phyloP scores from a whole-genome alignment of 2,797 vertebrate genomes.

The Pelochelys cantorii region DNA sequence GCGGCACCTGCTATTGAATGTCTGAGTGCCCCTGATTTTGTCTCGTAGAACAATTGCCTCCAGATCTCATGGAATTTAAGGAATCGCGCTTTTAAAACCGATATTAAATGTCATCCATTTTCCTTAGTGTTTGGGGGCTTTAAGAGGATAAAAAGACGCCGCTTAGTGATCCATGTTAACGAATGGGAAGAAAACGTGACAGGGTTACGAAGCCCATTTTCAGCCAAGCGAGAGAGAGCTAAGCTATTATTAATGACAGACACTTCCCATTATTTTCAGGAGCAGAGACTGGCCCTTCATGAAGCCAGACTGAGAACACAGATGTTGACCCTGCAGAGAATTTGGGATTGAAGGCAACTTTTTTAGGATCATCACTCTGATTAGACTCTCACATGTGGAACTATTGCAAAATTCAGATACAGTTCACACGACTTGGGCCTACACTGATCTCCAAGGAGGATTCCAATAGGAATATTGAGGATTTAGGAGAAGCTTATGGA shows the following conservation, averaged over 20 bases:
- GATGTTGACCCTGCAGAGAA: not conserved
- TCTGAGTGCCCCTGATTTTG: slow-evolving; percentile 4
- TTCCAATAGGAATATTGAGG: not conserved
- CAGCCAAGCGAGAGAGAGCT: slow-evolving; percentile 37
- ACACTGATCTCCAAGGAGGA: not conserved
- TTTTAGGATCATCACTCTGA: not conserved
- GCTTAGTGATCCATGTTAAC: slow-evolving; percentile 46
- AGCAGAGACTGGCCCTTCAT: not conserved
- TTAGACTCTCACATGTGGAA: fast-evolving
- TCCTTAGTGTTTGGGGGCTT: not conserved
- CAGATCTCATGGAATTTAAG: slow-evolving; percentile 60
- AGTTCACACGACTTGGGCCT: not conserved
- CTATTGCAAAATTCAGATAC: fast-evolving
- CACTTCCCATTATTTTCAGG: slow-evolving; percentile 18
- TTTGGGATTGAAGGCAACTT: not conserved
- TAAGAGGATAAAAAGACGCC: not conserved
- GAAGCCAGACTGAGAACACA: not conserved
- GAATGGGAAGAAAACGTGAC: not conserved
- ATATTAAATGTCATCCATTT: not conserved
- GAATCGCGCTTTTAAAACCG: slow-evolving; percentile 19
- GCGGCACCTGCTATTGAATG: slow-evolving; percentile 69
- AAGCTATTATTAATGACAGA: slow-evolving; percentile 23
- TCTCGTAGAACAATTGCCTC: not conserved
- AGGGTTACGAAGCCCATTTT: not conserved
- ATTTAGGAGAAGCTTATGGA: not conserved